phyloP scores from a whole-genome alignment of 2,797 vertebrate species.

The Steatocranus sp. region DNA sequence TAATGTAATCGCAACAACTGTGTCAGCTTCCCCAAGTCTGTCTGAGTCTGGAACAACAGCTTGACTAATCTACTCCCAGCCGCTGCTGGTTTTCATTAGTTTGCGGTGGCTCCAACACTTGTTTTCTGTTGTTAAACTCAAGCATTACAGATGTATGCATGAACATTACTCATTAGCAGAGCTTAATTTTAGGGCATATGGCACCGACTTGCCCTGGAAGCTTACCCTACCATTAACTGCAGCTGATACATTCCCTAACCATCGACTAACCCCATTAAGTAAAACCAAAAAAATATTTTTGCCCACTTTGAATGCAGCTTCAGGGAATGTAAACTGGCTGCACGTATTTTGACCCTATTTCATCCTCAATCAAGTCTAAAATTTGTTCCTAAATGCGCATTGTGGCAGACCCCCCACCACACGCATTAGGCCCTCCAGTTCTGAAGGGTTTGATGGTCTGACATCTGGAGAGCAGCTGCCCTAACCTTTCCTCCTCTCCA shows the following conservation, averaged over 20 bases:
- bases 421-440: not conserved
- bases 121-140: conserved; percentile 59
- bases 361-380: not conserved
- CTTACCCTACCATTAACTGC: conserved; percentile 11
- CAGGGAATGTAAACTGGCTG: not conserved
- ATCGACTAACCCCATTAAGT: conserved; percentile 11
- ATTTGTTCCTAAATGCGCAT: not conserved
- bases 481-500: conserved; percentile 37
- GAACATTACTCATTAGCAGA: not conserved
- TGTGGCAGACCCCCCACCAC: not conserved
- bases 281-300: not conserved
- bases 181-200: conserved; percentile 15
- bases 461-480: conserved; percentile 71
- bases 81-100: conserved; percentile 50
- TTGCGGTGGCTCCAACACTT: conserved; percentile 50
- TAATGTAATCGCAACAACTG: conserved; percentile 25
- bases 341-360: not conserved
- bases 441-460: conserved; percentile 29
- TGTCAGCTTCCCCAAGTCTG: not conserved
- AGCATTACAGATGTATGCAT: conserved; percentile 33
- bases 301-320: not conserved
- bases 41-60: conserved; percentile 5
- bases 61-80: conserved; percentile 28
- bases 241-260: conserved; percentile 1
- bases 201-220: not conserved